Conservation (phyloP, 2,113 vertebrate genomes). For the Mugil cephalus region DNA sequence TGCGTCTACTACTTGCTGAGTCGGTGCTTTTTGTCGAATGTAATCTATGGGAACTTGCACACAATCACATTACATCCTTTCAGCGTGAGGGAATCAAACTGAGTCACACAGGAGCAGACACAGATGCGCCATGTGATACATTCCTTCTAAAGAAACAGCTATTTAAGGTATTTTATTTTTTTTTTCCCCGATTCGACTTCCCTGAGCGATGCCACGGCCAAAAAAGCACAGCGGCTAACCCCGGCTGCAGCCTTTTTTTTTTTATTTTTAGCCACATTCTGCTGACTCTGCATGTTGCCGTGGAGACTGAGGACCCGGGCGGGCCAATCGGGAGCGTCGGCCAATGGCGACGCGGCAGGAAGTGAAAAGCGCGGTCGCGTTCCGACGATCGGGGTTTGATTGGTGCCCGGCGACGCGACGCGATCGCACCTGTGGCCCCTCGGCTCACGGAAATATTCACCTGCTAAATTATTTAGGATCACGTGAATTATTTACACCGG, state of each 20-base stretch:
- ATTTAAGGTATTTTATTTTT: too few relatives aligned
- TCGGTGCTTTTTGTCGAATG: neutral
- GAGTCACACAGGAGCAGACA: neutral
- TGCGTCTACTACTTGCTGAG: too few relatives aligned
- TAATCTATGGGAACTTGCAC: neutral
- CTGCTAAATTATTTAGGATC: too few relatives aligned
- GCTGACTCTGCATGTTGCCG: constrained; percentile 18
- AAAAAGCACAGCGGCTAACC: too few relatives aligned
- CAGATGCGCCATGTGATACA: too few relatives aligned
- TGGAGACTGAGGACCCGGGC: neutral
- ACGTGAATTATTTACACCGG: too few relatives aligned
- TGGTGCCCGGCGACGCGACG: neutral
- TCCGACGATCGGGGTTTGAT: neutral
- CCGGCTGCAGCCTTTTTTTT: neutral
- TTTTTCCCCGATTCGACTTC: too few relatives aligned
- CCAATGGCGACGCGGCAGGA: neutral
- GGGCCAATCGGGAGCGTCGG: neutral
- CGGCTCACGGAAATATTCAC: neutral
- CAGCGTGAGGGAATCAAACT: too few relatives aligned
- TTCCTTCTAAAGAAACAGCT: too few relatives aligned
- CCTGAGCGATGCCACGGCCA: too few relatives aligned
- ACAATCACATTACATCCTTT: too few relatives aligned
- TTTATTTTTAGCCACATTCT: constrained; percentile 22
- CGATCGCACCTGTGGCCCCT: neutral
- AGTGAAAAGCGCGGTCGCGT: constrained; percentile 1